Evolutionary conservation across 2,888 invertebrate species (phyloP).

Genomic region (Tenthredo distinguenda): DNA sequence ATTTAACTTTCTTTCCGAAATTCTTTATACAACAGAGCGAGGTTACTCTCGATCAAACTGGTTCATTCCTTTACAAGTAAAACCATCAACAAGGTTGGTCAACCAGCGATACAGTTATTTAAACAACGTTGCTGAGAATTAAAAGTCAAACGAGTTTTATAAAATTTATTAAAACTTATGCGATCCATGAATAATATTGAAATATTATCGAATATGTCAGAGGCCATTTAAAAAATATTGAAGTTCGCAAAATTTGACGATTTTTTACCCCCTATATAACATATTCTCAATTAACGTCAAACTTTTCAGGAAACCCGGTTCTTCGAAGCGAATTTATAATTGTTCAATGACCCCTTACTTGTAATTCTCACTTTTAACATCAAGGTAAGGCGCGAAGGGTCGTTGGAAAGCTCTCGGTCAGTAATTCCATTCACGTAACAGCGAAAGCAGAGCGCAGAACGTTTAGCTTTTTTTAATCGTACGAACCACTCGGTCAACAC

Average conservation of each 20-base stretch:
- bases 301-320: not conserved
- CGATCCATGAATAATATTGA: not conserved
- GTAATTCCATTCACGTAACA: conserved; percentile 43
- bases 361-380: conserved; percentile 8
- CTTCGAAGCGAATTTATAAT: not conserved
- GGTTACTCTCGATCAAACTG: conserved; percentile 10
- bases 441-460: conserved; percentile 10
- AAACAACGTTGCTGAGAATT: not conserved
- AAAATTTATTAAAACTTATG: not conserved
- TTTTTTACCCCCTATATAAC: not conserved
- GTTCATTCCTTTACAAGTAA: conserved; percentile 1
- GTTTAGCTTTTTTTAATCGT: conserved; percentile 42
- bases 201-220: not conserved
- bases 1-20: conserved; percentile 75
- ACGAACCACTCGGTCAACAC: conserved; percentile 23
- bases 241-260: not conserved
- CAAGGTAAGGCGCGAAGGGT: conserved; percentile 41
- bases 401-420: conserved; percentile 46
- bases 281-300: not conserved
- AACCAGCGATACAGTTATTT: not conserved
- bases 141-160: not conserved
- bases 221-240: not conserved
- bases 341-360: not conserved
- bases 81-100: conserved; percentile 41
- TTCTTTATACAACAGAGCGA: conserved; percentile 53